Conservation (phyloP, 2,888 invertebrate species). For the Urechis unicinctus region DNA sequence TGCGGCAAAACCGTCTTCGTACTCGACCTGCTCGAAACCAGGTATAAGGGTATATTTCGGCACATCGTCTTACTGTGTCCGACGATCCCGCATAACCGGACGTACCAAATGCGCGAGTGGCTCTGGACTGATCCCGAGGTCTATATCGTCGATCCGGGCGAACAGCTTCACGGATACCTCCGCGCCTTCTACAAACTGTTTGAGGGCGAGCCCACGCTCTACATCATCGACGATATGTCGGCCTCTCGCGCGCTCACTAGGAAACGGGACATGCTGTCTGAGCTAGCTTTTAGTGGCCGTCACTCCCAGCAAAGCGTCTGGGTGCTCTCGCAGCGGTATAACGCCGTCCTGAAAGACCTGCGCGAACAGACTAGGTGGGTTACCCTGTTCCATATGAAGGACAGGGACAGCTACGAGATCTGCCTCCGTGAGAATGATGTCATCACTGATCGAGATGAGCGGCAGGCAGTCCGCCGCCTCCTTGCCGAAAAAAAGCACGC, state of each 20-base stretch:
- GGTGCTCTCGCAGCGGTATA: neutral
- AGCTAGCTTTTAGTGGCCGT: constrained; percentile 3
- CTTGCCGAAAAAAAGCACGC: constrained; percentile 2
- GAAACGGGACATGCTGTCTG: constrained; percentile 10
- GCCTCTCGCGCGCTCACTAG: constrained; percentile 16
- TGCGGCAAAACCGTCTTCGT: constrained; percentile 13
- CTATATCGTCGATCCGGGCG: constrained; percentile 5
- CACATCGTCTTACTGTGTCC: constrained; percentile 10
- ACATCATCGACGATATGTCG: constrained; percentile 19
- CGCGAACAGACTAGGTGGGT: constrained; percentile 2
- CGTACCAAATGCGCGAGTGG: neutral
- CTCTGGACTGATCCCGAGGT: constrained; percentile 3
- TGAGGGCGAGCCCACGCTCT: constrained; percentile 16
- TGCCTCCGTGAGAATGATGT: constrained; percentile 22
- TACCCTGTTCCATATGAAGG: constrained; percentile 18
- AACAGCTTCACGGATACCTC: constrained; percentile 13
- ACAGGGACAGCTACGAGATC: constrained; percentile 13
- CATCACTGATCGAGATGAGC: constrained; percentile 12
- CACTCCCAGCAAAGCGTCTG: constrained; percentile 6
- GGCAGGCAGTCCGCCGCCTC: neutral
- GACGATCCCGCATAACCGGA: constrained; percentile 4
- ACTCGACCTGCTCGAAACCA: constrained; percentile 7
- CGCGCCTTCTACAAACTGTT: constrained; percentile 11
- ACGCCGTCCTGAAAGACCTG: neutral
- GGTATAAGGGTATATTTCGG: constrained; percentile 5